A percentile compares a stretch with the other conserved stretches of the same genome.
These are phyloP conservation scores for Cecropterus lyciades DNA, from an alignment of 1,140 invertebrate species.

Conservation along the genomic window DNA sequence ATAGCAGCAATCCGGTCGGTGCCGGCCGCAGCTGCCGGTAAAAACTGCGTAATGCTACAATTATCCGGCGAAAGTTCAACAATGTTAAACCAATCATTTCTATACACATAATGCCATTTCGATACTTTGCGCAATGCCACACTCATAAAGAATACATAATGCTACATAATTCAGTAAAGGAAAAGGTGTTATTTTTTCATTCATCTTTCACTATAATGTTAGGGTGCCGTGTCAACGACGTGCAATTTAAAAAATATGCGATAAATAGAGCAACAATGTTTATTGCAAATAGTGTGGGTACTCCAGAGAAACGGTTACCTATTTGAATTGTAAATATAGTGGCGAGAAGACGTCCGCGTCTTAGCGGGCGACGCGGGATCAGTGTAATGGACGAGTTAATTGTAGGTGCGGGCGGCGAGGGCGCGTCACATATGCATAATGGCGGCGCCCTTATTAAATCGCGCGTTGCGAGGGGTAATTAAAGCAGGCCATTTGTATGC, in stretches of 20 bases:
- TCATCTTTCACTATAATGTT: no score
- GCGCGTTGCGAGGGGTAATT: slow-evolving; percentile 36
- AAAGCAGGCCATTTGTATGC: slow-evolving; percentile 40
- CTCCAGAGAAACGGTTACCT: not conserved
- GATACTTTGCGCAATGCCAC: not conserved
- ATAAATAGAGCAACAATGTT: not conserved
- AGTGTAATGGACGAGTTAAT: slow-evolving; percentile 20
- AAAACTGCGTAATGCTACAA: not conserved
- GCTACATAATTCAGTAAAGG: not conserved
- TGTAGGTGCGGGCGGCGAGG: slow-evolving; percentile 5
- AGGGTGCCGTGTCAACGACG: no score
- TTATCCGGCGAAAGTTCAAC: slow-evolving; percentile 3
- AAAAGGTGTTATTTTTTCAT: no score
- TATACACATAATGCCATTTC: slow-evolving; percentile 1
- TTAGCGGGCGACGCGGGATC: slow-evolving; percentile 5
- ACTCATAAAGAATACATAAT: not conserved
- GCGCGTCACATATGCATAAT: slow-evolving; percentile 29
- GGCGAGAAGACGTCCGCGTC: not conserved
- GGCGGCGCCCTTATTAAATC: slow-evolving; percentile 20
- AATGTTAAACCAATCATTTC: not conserved
- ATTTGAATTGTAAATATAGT: slow-evolving; percentile 10
- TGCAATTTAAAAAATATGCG: no score
- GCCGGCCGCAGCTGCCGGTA: not conserved
- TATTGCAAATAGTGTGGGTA: not conserved
- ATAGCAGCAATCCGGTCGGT: not conserved